Base-by-base conservation (phyloP, 1,140 invertebrate genomes). In the Panagrolaimus sp. region DNA sequence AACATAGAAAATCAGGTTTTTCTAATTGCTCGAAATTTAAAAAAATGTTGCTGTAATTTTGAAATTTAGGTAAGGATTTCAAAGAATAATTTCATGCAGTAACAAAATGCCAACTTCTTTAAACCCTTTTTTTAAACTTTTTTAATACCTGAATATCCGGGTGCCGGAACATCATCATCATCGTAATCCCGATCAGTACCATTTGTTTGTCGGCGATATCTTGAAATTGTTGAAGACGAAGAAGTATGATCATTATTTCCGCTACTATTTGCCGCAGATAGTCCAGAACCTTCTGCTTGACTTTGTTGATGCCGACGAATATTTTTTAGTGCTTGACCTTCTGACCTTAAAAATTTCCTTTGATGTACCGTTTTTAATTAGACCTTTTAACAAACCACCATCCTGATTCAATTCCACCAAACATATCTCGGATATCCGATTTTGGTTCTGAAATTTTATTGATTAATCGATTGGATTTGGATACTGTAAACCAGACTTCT, bases 251-350 rank as follows among this genome's bases (percentile, higher is more conserved):
- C 28, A 28, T 58, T 58, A 26, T 58, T 28, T 12, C 52, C 52
- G 17, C 17, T 28, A 17, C n/a, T n/a, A n/a, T n/a, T n/a, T n/a
- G n/a, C n/a, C n/a, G 12, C 52, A 28, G 10, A 21, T 21, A 52
- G 9, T 17, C 48, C 48, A 58, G 21, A 12, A 14, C 52, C 52
- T 10, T 58, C 28, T 12, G 21, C 28, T n/a, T 21, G 21, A 28
- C 15, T 12, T 12, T n/a, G 21, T 12, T 58, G 52, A 58, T 58
- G 52, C 1, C 52, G 52, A 58, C 52, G 52, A 14, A n/a, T 21
- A 14, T 58, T 58, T 58, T 58, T 58, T 2, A 58, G 52, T 10
- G 52, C 52, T 58, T 58, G 52, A 28, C 52, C 52, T n/a, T 58
- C 52, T 12, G 52, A 58, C n/a, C n/a, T n/a, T n/a, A n/a, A n/a